These are phyloP conservation scores for Nerophis ophidion DNA, from an alignment of 2,113 vertebrate species.

Conservation along the genomic window DNA sequence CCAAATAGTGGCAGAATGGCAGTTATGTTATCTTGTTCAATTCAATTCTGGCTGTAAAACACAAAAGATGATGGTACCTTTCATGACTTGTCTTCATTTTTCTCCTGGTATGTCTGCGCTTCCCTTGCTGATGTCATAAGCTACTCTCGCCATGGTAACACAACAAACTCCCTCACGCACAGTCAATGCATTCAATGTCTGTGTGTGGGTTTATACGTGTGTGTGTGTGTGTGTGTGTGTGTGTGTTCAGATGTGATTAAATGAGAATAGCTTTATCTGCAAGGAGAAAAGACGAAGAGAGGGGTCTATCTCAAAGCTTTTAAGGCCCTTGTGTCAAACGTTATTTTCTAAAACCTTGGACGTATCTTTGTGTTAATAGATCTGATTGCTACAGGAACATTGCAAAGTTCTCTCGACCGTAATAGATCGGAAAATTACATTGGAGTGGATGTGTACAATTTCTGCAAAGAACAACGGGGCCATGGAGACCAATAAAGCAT, in stretches of 20 bases:
- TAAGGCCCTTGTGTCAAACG: neutral
- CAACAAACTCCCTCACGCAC: conserved; percentile 47
- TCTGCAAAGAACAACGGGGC: too few relatives aligned
- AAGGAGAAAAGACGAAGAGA: conserved; percentile 14
- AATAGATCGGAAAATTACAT: conserved; percentile 2
- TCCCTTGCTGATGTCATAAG: conserved; percentile 48
- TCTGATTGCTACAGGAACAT: conserved; percentile 26
- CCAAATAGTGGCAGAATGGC: too few relatives aligned
- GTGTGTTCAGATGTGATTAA: neutral
- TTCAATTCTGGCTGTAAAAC: too few relatives aligned
- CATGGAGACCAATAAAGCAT: too few relatives aligned
- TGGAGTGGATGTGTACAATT: too few relatives aligned
- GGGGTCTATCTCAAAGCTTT: conserved; percentile 9
- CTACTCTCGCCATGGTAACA: conserved; percentile 53
- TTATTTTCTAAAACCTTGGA: too few relatives aligned
- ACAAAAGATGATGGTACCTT: conserved; percentile 8
- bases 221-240: neutral
- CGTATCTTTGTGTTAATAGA: conserved; percentile 13
- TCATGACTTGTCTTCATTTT: conserved; percentile 8
- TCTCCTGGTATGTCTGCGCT: conserved; percentile 42
- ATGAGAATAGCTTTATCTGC: conserved; percentile 13
- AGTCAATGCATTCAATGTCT: conserved; percentile 28
- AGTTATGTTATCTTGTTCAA: too few relatives aligned
- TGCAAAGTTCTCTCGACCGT: conserved; percentile 4
- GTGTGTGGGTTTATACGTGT: neutral